A percentile compares a stretch with the other conserved stretches of the same genome.
Evolutionary conservation across 1,140 invertebrate species (phyloP).

Genomic region (Tetramorium alpestre): DNA sequence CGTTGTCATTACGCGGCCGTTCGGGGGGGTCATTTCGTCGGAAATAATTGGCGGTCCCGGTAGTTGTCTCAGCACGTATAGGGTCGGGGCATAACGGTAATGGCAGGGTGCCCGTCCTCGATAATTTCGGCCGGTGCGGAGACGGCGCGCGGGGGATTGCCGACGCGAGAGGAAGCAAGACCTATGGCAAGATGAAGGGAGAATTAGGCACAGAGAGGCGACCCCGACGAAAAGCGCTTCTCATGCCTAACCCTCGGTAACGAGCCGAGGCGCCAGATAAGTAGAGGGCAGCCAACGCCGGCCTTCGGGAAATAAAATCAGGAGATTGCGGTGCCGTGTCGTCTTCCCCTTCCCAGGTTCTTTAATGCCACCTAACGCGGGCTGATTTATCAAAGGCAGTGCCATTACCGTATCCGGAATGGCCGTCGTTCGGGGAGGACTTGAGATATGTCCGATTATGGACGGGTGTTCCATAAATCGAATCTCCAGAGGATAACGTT

Average conservation of each 20-base stretch:
- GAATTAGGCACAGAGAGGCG: slow-evolving; percentile 72
- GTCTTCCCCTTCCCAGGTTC: background rate
- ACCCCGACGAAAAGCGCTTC: slow-evolving; percentile 50
- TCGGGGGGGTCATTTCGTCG: slow-evolving; percentile 67
- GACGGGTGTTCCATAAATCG: slow-evolving; percentile 55
- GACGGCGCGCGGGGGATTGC: slow-evolving; percentile 26
- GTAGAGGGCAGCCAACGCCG: slow-evolving; percentile 71
- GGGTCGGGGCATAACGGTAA: slow-evolving; percentile 71
- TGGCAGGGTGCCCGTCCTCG: slow-evolving; percentile 67
- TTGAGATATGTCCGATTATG: slow-evolving; percentile 49
- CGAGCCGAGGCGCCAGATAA: slow-evolving; percentile 79
- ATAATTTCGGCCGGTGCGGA: slow-evolving; percentile 62
- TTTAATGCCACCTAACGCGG: slow-evolving; percentile 49
- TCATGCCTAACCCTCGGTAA: slow-evolving; percentile 65
- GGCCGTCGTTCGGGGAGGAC: slow-evolving; percentile 17
- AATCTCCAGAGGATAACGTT: slow-evolving; percentile 23
- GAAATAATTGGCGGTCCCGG: slow-evolving; percentile 76
- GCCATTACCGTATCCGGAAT: slow-evolving; percentile 53
- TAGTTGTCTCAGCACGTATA: slow-evolving; percentile 57
- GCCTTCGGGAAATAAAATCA: slow-evolving; percentile 63
- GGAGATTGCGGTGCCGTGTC: slow-evolving; percentile 40
- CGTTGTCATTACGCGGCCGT: slow-evolving; percentile 76
- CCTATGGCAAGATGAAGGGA: slow-evolving; percentile 32
- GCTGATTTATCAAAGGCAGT: slow-evolving; percentile 58
- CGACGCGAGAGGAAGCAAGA: background rate